Percentiles rank a stretch among this genome's conserved stretches.
Evolutionary conservation across 2,113 vertebrate genomes (phyloP).

Genomic region (Mirounga angustirostris): DNA sequence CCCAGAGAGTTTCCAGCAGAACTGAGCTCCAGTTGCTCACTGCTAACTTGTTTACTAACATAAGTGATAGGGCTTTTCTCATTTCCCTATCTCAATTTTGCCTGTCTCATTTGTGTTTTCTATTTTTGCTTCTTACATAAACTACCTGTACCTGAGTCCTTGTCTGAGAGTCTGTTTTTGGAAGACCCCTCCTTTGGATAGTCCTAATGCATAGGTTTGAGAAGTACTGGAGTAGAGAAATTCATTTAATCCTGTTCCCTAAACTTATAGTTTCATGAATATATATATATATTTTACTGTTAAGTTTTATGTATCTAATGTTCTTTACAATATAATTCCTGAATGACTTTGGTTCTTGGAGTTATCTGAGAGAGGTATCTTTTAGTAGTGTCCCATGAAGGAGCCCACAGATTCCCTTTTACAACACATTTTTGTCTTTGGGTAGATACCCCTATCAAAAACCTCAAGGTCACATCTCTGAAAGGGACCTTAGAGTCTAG

Average conservation of each 20-base stretch:
- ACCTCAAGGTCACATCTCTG: background rate
- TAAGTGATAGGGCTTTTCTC: background rate
- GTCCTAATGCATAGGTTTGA: background rate
- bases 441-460: conserved; percentile 16
- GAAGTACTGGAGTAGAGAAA: background rate
- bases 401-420: background rate
- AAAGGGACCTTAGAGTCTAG: background rate
- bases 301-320: background rate
- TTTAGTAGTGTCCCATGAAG: background rate
- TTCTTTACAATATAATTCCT: background rate
- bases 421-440: background rate
- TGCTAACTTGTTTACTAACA: background rate
- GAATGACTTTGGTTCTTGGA: conserved; percentile 26
- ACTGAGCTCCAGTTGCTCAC: background rate
- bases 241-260: background rate
- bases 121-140: conserved; percentile 9
- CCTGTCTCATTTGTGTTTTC: background rate
- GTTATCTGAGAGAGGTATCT: background rate
- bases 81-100: background rate
- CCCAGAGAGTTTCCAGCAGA: background rate
- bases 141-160: background rate
- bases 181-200: background rate
- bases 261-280: background rate
- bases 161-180: background rate
- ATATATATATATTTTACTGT: background rate